Percentiles rank a stretch among this genome's conserved stretches.
Conservation (phyloP, 1,140 invertebrate species). For the Philaenus spumarius region DNA sequence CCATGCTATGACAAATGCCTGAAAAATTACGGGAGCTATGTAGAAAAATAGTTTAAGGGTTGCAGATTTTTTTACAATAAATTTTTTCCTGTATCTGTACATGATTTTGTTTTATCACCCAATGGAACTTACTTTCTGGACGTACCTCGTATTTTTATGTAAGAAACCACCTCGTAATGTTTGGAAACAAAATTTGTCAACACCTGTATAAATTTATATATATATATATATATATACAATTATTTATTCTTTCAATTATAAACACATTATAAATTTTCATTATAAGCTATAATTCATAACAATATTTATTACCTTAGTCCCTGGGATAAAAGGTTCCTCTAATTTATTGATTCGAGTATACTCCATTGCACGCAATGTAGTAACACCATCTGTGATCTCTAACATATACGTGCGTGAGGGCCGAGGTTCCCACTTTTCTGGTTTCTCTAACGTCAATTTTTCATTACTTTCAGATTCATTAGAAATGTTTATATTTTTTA, state of each 20-base stretch:
- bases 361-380: conserved; percentile 64
- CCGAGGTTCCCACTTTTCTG: conserved; percentile 40
- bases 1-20: neutral
- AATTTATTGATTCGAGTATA: conserved; percentile 56
- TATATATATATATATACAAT: neutral
- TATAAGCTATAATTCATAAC: no score
- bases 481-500: conserved; percentile 45
- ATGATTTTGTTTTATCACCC: no score
- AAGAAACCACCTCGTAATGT: neutral
- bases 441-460: conserved; percentile 45
- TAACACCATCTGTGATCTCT: conserved; percentile 66
- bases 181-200: neutral
- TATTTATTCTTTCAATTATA: neutral
- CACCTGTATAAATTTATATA: neutral
- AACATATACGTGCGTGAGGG: conserved; percentile 50
- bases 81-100: no score
- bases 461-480: conserved; percentile 39
- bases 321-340: conserved; percentile 52
- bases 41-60: no score
- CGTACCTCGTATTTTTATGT: no score
- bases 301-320: conserved; percentile 48
- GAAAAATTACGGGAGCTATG: no score
- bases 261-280: neutral
- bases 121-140: no score
- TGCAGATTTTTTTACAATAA: no score